phyloP scores from a whole-genome alignment of 2,797 vertebrate genomes.

The Hydrolagus colliei region DNA sequence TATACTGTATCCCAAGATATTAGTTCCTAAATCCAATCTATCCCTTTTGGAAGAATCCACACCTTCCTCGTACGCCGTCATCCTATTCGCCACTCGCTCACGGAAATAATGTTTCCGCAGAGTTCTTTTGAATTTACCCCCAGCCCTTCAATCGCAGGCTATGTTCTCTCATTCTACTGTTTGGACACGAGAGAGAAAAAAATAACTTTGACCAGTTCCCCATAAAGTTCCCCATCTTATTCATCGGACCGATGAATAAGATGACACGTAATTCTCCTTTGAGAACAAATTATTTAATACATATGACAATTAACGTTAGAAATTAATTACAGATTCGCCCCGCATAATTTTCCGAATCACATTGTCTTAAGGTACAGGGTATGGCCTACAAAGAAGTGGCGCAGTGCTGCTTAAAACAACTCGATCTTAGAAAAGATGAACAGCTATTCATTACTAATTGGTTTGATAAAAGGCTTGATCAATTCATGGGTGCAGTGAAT shows the following conservation, averaged over 20 bases:
- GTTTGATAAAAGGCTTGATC: conserved; percentile 14
- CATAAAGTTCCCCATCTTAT: no score
- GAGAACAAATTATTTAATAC: not conserved
- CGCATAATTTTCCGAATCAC: conserved; percentile 11
- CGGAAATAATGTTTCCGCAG: no score
- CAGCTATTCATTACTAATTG: not conserved
- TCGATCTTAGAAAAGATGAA: conserved; percentile 18
- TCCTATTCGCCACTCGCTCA: no score
- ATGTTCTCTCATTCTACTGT: no score
- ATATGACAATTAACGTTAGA: conserved; percentile 11
- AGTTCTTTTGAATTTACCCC: no score
- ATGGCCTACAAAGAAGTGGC: not conserved
- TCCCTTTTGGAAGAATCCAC: no score
- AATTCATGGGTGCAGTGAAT: not conserved
- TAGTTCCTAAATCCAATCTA: no score
- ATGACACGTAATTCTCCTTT: not conserved
- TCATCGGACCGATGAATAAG: not conserved
- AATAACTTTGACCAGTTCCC: no score
- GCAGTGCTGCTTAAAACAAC: not conserved
- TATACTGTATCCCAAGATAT: no score
- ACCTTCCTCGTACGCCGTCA: no score
- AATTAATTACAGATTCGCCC: conserved; percentile 8
- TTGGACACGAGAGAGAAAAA: no score
- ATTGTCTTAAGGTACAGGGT: conserved; percentile 11
- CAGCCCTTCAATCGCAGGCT: no score